Evolutionary conservation across 2,797 vertebrate genomes (phyloP), one percentile per base, ranked within the genome.

Genomic region (Fistularia tabacaria): DNA sequence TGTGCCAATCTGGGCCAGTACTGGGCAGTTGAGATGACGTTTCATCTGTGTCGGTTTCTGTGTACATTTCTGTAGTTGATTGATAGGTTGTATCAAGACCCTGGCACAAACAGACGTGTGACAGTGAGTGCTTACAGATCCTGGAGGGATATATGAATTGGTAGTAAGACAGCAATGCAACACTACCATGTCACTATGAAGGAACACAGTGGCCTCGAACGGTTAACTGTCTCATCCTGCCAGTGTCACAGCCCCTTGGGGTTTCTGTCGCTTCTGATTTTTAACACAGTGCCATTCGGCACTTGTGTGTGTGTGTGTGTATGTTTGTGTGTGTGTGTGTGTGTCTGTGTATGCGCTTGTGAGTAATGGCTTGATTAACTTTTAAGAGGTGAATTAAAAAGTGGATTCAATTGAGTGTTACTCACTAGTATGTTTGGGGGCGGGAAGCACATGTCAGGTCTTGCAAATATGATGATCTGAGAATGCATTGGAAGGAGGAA

Each of bases 181-280:
- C 52, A 60, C 38, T 66, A 49, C 67, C 25, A 49, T 57, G 53
- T 64, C 3, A 54, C 64, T 77, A 54, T 71, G 54, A 49, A 65
- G 48, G 53, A 71, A 66, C 66, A 58, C 57, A 8, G 40, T 0
- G 36, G 59, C 38, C 64, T 45, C 59, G 51, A 57, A 43, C 49
- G 54, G 54, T 71, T 53, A 71, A 62, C 36, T 60, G 51, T 60
- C 43, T 58, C 53, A 7, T 40, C 68, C 56, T 72, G 60, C 8
- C 65, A 44, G 44, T 52, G 61, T 62, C 59, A 59, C 56, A 25
- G 54, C 58, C 59, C 46, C 70, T 51, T 8, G 56, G 69, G 54
- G 37, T 65, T 71, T 59, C 58, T 71, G 77, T 71, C 72, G 62
- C 64, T 44, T 76, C 47, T 8, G 56, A 74, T 74, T 72, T 73